Base-by-base conservation (phyloP, 2,113 vertebrate genomes). In the Dasyprocta punctata region DNA sequence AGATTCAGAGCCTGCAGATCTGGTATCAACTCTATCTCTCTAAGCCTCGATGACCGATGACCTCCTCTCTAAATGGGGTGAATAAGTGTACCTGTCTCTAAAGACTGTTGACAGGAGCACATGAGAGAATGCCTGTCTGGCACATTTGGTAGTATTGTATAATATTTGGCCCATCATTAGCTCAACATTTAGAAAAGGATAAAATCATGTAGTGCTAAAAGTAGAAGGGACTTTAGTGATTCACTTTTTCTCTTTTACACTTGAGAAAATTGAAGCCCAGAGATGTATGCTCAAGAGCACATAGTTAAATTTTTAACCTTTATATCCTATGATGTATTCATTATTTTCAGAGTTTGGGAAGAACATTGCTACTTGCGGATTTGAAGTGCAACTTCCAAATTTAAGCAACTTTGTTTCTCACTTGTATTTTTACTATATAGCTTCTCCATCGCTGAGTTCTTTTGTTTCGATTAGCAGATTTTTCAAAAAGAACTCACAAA, bases 381-480 rank as follows among this genome's bases (percentile, higher is more conserved):
- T 56, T 75, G 47, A 41, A 73, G 14, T 24, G 58, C 28, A 19
- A 41, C 12, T 52, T 82, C 63, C 58, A 82, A 89, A 3, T 89
- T 26, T 58, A 69, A 95, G 38, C 65, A 54, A 30, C 81, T 49
- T 78, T 91, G 44, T 65, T 86, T 24, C 22, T 89, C 9, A 24
- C 44, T 61, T 93, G 30, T 75, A 24, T 97, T 89, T 88, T 82
- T 63, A 36, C n/a, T 12, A 38, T 0, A 28, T 26, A 71, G 28
- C 2, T 65, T 91, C 54, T 90, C 24, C 7, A 87, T 85, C 90
- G 4, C 63, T 41, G 9, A 49, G 36, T 69, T 58, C 44, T 91
- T 96, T 47, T 86, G 33, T 73, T 87, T 84, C 89, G 30, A 67
- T 56, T 83, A 65, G 78, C 36, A 78, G 49, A 89, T 38, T 93